Evolutionary conservation across 2,888 invertebrate species (phyloP), one percentile per base, ranked within the genome.

Genomic region (Gasteruption jaculator): DNA sequence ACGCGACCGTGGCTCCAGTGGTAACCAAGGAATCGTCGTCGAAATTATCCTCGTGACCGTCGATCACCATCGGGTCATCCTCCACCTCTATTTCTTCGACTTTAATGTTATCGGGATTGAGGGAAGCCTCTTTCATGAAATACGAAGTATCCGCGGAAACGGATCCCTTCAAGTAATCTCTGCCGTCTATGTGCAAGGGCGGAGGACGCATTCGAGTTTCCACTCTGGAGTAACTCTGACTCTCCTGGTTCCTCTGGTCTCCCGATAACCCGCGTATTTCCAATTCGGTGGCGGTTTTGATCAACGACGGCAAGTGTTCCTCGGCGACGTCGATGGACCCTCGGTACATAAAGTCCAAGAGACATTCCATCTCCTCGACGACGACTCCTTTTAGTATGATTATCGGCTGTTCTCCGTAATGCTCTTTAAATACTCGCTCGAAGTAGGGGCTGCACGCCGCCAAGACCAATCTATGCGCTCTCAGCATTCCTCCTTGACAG

Each of bases 381-480:
- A 78, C 76, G 18, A 83, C 80, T 36, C 81, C 71, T 65, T 82
- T 80, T 56, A 86, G 72, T 46, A 85, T 82, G 52, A 86, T 76
- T 50, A 85, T 81, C 16, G 85, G 84, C 61, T 85, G 84, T 61
- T 83, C 81, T 62, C 82, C 82, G 56, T 82, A 81, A 69, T 85
- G 84, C 68, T 85, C 83, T 64, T 80, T 78, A 73, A 85, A 83
- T 55, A 86, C 80, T 54, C 81, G 79, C 64, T 84, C 83, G 71
- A 86, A 86, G 67, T 85, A 86, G 37, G 85, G 82, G 60, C 85
- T 85, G 72, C 83, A 84, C 38, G 85, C 83, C 31, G 85, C 85
- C 48, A 86, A 74, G 51, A 86, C 82, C 53, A 86, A 75, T 65
- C 83, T 81, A 68, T 83, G 83, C 29, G 83, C 83, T 62, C 80